A percentile compares a stretch with the other conserved stretches of the same genome.
These are phyloP conservation scores for Galaxea fascicularis DNA, from an alignment of 92 coral and sea anemone species.

Conservation along the genomic window DNA sequence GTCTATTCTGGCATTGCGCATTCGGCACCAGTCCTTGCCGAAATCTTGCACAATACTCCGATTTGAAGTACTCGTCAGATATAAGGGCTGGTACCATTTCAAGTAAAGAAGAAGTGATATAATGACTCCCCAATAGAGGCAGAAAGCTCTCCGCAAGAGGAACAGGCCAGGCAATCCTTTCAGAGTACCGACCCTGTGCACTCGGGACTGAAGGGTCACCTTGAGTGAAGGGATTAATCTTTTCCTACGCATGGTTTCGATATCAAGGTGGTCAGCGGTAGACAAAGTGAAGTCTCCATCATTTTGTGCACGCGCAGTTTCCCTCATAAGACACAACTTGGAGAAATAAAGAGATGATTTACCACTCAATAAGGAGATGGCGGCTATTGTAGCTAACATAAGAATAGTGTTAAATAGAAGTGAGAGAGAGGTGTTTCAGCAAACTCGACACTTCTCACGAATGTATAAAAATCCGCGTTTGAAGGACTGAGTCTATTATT, in stretches of 20 bases:
- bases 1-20: constrained; percentile 74
- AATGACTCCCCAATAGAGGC: constrained; percentile 81
- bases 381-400: not conserved
- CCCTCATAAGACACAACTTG: constrained; percentile 37
- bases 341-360: not conserved
- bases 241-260: constrained; percentile 43
- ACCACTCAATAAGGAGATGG: not conserved
- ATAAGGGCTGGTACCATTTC: constrained; percentile 79
- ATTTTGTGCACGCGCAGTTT: not conserved
- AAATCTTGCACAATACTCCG: constrained; percentile 79
- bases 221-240: constrained; percentile 21
- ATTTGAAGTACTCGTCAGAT: constrained; percentile 79
- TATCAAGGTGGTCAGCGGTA: not conserved
- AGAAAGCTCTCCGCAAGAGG: constrained; percentile 76
- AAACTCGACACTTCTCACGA: too few species aligned
- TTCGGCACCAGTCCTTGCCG: constrained; percentile 84
- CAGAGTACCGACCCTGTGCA: constrained; percentile 54
- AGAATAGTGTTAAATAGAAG: too few species aligned
- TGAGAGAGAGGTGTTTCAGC: too few species aligned
- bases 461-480: too few species aligned
- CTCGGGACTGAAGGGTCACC: constrained; percentile 3
- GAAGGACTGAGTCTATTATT: too few species aligned
- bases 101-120: constrained; percentile 68
- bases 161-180: constrained; percentile 86
- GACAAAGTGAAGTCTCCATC: constrained; percentile 10